Evolutionary conservation across 2,797 vertebrate genomes (phyloP).

Genomic region (Hirundo rustica): DNA sequence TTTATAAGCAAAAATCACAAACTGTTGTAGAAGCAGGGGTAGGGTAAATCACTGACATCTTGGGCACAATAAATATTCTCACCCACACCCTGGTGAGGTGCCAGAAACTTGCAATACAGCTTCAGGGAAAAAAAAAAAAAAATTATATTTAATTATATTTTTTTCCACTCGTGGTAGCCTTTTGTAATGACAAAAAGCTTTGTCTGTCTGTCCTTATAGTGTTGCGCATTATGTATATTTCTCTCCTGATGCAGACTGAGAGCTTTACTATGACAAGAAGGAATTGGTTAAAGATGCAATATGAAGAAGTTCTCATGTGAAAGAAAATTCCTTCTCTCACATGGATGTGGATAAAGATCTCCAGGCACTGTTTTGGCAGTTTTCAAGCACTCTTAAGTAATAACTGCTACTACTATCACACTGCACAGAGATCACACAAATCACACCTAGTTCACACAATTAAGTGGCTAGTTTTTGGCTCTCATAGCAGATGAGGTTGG

Average conservation of each 20-base stretch:
- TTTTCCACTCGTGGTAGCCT: not conserved
- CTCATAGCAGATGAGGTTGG: not conserved
- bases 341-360: not conserved
- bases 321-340: not conserved
- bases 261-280: not conserved
- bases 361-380: not conserved
- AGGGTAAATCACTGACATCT: not conserved
- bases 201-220: not conserved
- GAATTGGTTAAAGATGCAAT: not conserved
- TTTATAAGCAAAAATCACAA: not conserved
- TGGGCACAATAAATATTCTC: not conserved
- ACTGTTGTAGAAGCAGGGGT: not conserved
- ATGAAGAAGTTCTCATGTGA: not conserved
- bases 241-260: not conserved
- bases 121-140: not conserved
- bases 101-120: not conserved
- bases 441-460: not conserved
- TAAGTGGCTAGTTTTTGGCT: not conserved
- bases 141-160: not conserved
- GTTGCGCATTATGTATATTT: not conserved
- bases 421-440: not conserved
- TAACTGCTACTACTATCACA: not conserved
- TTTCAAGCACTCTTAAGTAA: not conserved
- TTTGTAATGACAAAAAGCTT: not conserved
- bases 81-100: not conserved